Evolutionary conservation across 2,797 vertebrate genomes (phyloP).

Genomic region (Protosalanx chinensis): DNA sequence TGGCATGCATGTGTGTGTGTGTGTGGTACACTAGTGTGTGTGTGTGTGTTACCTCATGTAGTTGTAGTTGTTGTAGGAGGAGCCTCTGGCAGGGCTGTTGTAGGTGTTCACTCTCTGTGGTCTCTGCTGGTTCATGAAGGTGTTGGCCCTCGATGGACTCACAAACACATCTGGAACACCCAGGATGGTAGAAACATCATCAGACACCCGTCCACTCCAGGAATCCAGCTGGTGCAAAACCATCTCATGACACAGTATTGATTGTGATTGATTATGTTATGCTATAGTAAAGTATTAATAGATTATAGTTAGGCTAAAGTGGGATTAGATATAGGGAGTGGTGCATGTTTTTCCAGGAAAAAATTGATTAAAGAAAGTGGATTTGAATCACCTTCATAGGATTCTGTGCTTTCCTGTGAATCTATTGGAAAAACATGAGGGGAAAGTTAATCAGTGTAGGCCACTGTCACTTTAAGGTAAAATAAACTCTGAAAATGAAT

Average conservation of each 20-base stretch:
- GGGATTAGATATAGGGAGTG: neutral
- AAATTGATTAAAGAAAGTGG: constrained; percentile 14
- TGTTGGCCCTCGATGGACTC: constrained; percentile 60
- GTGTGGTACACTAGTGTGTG: neutral
- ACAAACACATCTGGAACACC: constrained; percentile 67
- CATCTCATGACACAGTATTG: neutral
- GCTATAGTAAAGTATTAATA: neutral
- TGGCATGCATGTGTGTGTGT: constrained; percentile 15
- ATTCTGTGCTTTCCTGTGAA: constrained; percentile 76
- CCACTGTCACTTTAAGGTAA: no score
- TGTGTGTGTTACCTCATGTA: constrained; percentile 49
- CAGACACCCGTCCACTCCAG: neutral
- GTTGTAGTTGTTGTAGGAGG: constrained; percentile 34
- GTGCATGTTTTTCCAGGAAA: constrained; percentile 53
- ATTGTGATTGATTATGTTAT: neutral
- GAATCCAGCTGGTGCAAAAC: neutral
- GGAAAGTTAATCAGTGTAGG: constrained; percentile 39
- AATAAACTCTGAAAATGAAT: neutral
- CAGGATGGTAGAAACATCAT: constrained; percentile 21
- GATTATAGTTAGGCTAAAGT: constrained; percentile 1
- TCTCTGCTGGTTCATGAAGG: constrained; percentile 57
- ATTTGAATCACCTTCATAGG: constrained; percentile 71
- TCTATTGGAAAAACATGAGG: constrained; percentile 64
- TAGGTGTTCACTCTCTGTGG: constrained; percentile 37
- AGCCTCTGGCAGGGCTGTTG: constrained; percentile 35